phyloP scores from a whole-genome alignment of 2,113 vertebrate genomes.

The Aythya baeri region DNA sequence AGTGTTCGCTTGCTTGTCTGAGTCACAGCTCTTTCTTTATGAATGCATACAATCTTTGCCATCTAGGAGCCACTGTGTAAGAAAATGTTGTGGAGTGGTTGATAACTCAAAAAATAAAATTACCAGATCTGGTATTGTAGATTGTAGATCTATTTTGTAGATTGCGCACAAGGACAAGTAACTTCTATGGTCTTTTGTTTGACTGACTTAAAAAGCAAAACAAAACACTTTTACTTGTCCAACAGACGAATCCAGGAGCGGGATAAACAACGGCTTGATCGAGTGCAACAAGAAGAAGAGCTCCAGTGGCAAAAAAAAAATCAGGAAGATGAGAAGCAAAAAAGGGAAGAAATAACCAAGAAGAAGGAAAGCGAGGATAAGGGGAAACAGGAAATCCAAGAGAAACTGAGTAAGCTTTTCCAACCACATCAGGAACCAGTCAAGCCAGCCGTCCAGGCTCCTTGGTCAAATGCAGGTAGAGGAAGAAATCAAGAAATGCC shows the following conservation, averaged over 20 bases:
- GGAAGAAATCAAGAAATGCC: neutral
- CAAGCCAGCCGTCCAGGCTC: conserved; percentile 76
- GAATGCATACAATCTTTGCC: neutral
- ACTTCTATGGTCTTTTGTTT: neutral
- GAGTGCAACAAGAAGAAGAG: conserved; percentile 72
- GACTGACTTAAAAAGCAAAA: neutral
- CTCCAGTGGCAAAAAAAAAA: conserved; percentile 59
- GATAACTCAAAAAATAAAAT: neutral
- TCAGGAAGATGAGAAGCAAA: conserved; percentile 79
- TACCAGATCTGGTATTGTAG: neutral
- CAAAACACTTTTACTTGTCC: neutral
- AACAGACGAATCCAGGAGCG: conserved; percentile 79
- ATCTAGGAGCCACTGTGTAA: neutral
- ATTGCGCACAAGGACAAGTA: neutral
- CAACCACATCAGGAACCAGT: conserved; percentile 81
- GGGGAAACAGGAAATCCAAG: conserved; percentile 83
- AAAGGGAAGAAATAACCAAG: conserved; percentile 75
- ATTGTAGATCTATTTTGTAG: neutral
- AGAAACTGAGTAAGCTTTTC: conserved; percentile 89
- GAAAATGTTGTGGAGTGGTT: neutral
- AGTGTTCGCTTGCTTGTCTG: neutral
- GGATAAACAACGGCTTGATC: conserved; percentile 78
- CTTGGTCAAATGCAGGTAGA: conserved; percentile 87
- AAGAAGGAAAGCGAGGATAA: conserved; percentile 81
- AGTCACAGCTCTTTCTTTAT: neutral